Base-by-base conservation (phyloP, 2,888 invertebrate species). In the Napeogenes inachia region DNA sequence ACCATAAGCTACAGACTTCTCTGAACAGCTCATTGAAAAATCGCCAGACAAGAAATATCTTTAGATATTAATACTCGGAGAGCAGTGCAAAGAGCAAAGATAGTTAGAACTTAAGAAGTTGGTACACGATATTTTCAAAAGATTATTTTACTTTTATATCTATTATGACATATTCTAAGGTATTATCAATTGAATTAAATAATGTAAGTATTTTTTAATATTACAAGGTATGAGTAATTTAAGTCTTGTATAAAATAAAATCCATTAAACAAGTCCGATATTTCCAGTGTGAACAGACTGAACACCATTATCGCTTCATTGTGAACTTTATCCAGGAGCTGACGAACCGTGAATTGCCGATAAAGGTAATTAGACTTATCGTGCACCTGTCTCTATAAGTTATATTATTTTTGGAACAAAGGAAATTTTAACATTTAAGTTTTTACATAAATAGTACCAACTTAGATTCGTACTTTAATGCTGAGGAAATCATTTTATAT, bases 51-150 rank as follows among this genome's bases (percentile, higher is more conserved):
- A 68, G 76, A 79, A 77, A 81, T 80, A 81, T 80, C 78, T 78
- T 74, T 78, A 78, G 77, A 81, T 82, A 80, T 83, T 82, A 77
- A 84, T 83, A 79, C 84, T 85, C 81, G 80, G 80, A 76, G 80
- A 82, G 83, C 81, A 69, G 76, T 82, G 74, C 75, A 81, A 80
- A 74, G 63, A 66, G 62, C 71, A 70, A 66, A 75, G 74, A 77
- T 78, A 75, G 71, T 73, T 73, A 74, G 69, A 71, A 66, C 62
- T 75, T 71, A 76, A 69, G 75, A 62, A 59, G 58, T 64, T 60
- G 74, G 54, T 64, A 70, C 61, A 74, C 56, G n/a, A 45, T 6
- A 56, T 64, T 57, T 46, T 13, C 35, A 42, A 12, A 8, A 50
- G 32, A 30, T 47, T 35, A 47, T 57, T 59, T 62, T 58, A 50